phyloP scores from a whole-genome alignment of 2,888 invertebrate genomes.

The Caenorhabditis angaria region DNA sequence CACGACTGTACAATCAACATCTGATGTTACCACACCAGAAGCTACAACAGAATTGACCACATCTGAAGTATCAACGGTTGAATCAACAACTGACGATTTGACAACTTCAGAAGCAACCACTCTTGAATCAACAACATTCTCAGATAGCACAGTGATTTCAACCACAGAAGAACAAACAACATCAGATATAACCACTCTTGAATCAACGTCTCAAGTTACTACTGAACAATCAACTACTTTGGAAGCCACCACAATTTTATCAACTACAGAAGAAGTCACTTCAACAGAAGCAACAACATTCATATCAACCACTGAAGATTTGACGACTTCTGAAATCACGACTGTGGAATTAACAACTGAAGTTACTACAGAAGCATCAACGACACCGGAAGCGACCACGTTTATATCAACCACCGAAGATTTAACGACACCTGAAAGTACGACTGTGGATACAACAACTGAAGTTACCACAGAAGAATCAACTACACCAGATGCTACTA shows the following conservation, averaged over 20 bases:
- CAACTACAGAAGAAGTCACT: conserved; percentile 18
- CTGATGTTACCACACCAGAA: conserved; percentile 9
- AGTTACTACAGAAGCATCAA: not conserved
- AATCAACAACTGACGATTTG: conserved; percentile 14
- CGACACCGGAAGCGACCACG: not conserved
- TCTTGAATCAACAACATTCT: conserved; percentile 13
- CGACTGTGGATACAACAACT: not conserved
- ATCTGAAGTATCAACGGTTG: conserved; percentile 10
- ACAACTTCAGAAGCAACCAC: conserved; percentile 11
- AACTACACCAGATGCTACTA: conserved; percentile 3
- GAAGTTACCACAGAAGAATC: not conserved
- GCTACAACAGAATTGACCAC: conserved; percentile 22
- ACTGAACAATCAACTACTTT: conserved; percentile 11
- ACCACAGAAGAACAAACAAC: conserved; percentile 16
- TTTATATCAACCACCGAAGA: not conserved
- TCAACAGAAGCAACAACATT: conserved; percentile 14
- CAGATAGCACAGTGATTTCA: conserved; percentile 17
- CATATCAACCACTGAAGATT: conserved; percentile 11
- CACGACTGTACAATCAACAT: conserved; percentile 7
- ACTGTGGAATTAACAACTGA: conserved; percentile 12
- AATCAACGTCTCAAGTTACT: conserved; percentile 8
- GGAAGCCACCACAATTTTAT: conserved; percentile 6
- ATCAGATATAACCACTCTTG: conserved; percentile 9
- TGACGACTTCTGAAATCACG: conserved; percentile 7
- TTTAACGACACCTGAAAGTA: not conserved